Percentiles rank a stretch among this genome's conserved stretches.
Evolutionary conservation across 2,797 vertebrate genomes (phyloP).

Genomic region (Enteromius viviparus): DNA sequence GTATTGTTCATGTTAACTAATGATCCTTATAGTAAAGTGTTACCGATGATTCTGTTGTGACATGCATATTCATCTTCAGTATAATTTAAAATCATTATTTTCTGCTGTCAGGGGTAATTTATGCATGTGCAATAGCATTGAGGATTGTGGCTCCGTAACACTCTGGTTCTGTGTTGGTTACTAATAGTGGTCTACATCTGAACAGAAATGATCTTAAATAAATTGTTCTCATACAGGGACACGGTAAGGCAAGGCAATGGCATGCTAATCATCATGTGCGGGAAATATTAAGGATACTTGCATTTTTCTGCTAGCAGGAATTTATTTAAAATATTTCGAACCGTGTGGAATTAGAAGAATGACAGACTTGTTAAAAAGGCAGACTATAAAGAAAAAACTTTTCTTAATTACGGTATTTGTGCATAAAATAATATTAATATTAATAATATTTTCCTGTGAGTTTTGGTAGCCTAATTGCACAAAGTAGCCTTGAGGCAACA

Average conservation of each 20-base stretch:
- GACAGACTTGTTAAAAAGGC: slow-evolving; percentile 12
- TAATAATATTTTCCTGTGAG: slow-evolving; percentile 15
- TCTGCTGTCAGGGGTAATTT: background rate
- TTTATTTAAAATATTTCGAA: background rate
- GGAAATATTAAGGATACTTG: background rate
- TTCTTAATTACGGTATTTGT: slow-evolving; percentile 1
- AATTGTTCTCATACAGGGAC: background rate
- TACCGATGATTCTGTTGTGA: background rate
- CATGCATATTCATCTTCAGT: background rate
- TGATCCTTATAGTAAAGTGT: no score
- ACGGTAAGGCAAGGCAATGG: background rate
- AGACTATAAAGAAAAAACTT: background rate
- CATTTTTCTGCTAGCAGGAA: background rate
- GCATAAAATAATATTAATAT: slow-evolving; percentile 4
- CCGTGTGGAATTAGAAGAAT: slow-evolving; percentile 13
- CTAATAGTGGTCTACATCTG: background rate
- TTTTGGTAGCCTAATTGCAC: slow-evolving; percentile 25
- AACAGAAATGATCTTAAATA: background rate
- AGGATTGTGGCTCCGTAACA: background rate
- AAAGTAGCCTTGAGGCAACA: slow-evolving; percentile 27
- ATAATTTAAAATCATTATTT: background rate
- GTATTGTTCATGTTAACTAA: no score
- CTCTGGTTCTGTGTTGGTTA: background rate
- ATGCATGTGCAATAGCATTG: background rate
- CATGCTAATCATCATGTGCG: background rate